phyloP scores from a whole-genome alignment of 2,797 vertebrate species.

The Botia almorhae region DNA sequence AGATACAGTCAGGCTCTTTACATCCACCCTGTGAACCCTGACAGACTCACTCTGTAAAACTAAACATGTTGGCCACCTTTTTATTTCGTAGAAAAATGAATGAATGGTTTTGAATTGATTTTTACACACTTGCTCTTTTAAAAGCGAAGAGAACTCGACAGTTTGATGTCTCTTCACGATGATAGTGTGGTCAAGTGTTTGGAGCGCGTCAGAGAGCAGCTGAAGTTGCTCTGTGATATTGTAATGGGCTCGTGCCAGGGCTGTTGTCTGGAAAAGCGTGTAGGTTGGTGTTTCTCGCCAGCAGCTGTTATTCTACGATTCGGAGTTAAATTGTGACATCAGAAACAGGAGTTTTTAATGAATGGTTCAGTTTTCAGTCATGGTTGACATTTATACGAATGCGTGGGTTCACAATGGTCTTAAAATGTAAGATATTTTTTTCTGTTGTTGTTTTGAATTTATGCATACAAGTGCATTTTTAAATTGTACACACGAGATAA shows the following conservation, averaged over 20 bases:
- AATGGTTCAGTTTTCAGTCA: not conserved
- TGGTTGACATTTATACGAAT: not conserved
- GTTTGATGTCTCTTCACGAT: slow-evolving; percentile 2
- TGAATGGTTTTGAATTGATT: slow-evolving; percentile 3
- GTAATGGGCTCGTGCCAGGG: slow-evolving; percentile 10
- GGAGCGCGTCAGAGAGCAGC: slow-evolving; percentile 14
- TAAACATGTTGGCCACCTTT: not conserved
- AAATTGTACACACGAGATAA: not conserved
- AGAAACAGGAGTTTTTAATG: not conserved
- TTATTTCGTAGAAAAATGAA: not conserved
- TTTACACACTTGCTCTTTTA: not conserved
- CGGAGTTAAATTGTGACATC: not conserved
- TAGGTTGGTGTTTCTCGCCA: slow-evolving; percentile 11
- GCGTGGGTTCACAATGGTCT: not conserved
- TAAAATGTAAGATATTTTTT: not conserved
- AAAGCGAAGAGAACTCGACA: not conserved
- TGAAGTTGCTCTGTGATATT: slow-evolving; percentile 22
- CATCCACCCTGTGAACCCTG: not conserved
- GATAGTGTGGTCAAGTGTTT: slow-evolving; percentile 32
- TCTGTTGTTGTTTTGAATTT: too few species aligned
- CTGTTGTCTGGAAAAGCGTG: not conserved
- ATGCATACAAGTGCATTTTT: too few species aligned
- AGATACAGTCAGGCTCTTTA: too few species aligned
- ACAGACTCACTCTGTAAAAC: not conserved
- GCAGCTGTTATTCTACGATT: slow-evolving; percentile 7